phyloP scores from a whole-genome alignment of 2,888 invertebrate genomes.

The Epinotia brunnichana region DNA sequence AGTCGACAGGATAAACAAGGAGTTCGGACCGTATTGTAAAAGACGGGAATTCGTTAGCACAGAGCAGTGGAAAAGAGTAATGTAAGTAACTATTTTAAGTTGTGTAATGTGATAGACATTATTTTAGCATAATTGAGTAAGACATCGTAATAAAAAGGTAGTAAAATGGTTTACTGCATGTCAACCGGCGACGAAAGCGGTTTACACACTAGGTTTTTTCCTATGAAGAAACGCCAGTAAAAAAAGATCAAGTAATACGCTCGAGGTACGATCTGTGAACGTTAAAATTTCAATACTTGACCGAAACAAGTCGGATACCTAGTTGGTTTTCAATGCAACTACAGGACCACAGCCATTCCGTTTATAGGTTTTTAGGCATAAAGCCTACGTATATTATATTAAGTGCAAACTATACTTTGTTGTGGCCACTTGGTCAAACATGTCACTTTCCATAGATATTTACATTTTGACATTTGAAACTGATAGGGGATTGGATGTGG shows the following conservation, averaged over 20 bases:
- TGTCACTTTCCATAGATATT: constrained; percentile 38
- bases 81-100: no score
- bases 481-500: constrained; percentile 20
- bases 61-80: no score
- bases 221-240: constrained; percentile 14
- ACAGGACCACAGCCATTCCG: neutral
- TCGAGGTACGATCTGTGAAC: neutral
- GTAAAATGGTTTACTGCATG: constrained; percentile 2
- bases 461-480: constrained; percentile 26
- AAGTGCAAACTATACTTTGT: constrained; percentile 1
- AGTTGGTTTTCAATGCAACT: constrained; percentile 1
- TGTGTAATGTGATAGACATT: neutral
- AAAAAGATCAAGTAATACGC: constrained; percentile 3
- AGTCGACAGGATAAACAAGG: neutral
- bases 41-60: no score
- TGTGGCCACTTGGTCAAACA: constrained; percentile 21
- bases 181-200: constrained; percentile 15
- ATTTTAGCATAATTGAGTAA: neutral
- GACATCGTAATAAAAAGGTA: no score
- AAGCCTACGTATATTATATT: neutral
- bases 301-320: neutral
- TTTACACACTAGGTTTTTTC: constrained; percentile 7
- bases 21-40: neutral
- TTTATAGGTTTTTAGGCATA: neutral
- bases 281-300: neutral